Evolutionary conservation across 1,140 invertebrate genomes (phyloP), one percentile per base, ranked within the genome.

Genomic region (Caenorhabditis briggsae): DNA sequence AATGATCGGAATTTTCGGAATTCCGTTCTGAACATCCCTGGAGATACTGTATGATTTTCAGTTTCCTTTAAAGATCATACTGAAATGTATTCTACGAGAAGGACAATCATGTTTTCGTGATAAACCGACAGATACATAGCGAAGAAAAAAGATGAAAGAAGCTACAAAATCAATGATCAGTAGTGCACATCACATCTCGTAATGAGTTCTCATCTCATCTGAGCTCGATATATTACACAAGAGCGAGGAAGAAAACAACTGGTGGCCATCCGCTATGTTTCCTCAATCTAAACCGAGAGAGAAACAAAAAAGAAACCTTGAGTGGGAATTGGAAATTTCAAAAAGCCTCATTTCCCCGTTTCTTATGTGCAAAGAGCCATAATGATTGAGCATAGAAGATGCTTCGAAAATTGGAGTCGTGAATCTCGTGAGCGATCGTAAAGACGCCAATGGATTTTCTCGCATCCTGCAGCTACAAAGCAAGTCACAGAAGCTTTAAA

Each of bases 161-260:
- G 59, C 23, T 25, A 33, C 20, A 33, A 33, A 61, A 33, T 61
- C 59, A 61, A 61, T 61, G 59, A 61, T 61, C 59, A 61, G 33
- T 33, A 33, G 59, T 61, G 59, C 59, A 61, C 23, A 25, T 61
- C 23, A 25, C 23, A 3, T 33, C 23, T 61, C 25, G 59, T 61
- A 61, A 61, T 25, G 18, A 61, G 59, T 33, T 61, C 59, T 25
- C 59, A 61, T 61, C 59, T 23, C 6, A 61, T 23, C 16, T 53
- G 9, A 25, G 6, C 59, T 61, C 59, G 25, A 25, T 61, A 20
- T 20, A 12, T 61, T 33, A 25, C 23, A 61, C 59, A 5, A 25
- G 59, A 9, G 59, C 9, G n/a, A 25, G 23, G 25, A 25, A 61
- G 59, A 61, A 61, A 61, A 61, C 59, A 61, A 61, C 59, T 61